Base-by-base conservation (phyloP, 2,888 invertebrate species). In the Drosophila kuntzei region DNA sequence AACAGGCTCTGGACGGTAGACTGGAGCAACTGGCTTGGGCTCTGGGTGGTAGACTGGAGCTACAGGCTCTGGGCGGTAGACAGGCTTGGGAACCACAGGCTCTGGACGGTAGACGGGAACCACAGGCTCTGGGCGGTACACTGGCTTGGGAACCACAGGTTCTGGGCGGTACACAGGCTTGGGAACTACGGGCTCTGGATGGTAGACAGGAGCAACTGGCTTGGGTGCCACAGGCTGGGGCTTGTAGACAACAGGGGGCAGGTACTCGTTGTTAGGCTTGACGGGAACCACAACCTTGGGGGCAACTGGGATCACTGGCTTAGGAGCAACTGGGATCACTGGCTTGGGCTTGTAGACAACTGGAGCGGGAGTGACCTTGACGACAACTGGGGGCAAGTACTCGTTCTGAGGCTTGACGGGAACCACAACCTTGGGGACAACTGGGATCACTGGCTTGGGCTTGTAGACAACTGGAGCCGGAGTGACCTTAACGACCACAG, bases 201-300 rank as follows among this genome's bases (percentile, higher is more conserved):
- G 6, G 51, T 64, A 51, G 39, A 68, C 64, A 39, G 70, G 66
- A 2, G 41, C 61, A 8, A 54, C 72, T 4, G 72, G 67, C 55
- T 57, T 50, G 12, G 36, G 58, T 22, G n/a, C 9, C 32, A 39
- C 43, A 16, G 44, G 20, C 37, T 37, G 37, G n/a, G 43, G 41
- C 36, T 39, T 36, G 9, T 32, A 3, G 39, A 41, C 54, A 2
- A 55, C 55, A 51, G 71, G 41, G 51, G 69, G 72, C 64, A 62
- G 32, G 65, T 68, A 69, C 20, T 71, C 73, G 34, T 53, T 65
- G 41, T 27, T 20, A 14, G 71, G 71, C 44, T 55, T 55, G 18
- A 58, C 73, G 20, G 60, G 39, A 12, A 50, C 61, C 6, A 68
- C 34, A n/a, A 29, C 7, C 32, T 43, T 9, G 51, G 32, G 5